phyloP scores from a whole-genome alignment of 2,888 invertebrate genomes.

The Pardosa pseudoannulata region DNA sequence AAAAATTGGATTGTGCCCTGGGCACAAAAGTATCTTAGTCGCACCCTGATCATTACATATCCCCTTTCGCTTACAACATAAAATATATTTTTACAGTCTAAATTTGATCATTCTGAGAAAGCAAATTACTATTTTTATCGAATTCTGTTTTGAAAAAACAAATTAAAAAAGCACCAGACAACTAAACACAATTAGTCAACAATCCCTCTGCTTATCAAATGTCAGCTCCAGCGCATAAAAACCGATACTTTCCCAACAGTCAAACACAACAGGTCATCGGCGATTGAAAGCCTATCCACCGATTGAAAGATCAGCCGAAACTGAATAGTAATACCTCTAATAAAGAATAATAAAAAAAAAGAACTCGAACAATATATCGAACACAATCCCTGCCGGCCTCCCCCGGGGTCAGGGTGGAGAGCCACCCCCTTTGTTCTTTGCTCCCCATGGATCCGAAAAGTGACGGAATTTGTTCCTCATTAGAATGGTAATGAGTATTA shows the following conservation, averaged over 20 bases:
- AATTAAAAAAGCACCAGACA: no score
- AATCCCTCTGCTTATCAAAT: not conserved
- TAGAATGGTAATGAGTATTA: constrained; percentile 17
- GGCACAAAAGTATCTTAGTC: no score
- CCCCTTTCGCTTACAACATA: no score
- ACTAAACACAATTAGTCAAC: not conserved
- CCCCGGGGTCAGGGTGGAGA: constrained; percentile 7
- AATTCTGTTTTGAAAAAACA: no score
- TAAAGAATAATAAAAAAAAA: not conserved
- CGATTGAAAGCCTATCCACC: not conserved
- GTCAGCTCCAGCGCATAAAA: not conserved
- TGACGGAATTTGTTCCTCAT: constrained; percentile 9
- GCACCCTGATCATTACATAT: no score
- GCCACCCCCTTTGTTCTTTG: not conserved
- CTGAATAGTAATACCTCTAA: no score
- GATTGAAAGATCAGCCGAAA: not conserved
- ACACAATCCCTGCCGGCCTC: not conserved
- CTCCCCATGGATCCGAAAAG: not conserved
- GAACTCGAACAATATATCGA: not conserved
- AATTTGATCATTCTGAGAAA: no score
- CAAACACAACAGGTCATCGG: not conserved
- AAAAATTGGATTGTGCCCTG: no score
- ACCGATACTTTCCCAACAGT: not conserved
- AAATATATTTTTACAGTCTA: no score
- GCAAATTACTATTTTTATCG: no score